These are phyloP conservation scores for Armadillidium nasatum DNA, from an alignment of 1,140 invertebrate species.

Conservation along the genomic window DNA sequence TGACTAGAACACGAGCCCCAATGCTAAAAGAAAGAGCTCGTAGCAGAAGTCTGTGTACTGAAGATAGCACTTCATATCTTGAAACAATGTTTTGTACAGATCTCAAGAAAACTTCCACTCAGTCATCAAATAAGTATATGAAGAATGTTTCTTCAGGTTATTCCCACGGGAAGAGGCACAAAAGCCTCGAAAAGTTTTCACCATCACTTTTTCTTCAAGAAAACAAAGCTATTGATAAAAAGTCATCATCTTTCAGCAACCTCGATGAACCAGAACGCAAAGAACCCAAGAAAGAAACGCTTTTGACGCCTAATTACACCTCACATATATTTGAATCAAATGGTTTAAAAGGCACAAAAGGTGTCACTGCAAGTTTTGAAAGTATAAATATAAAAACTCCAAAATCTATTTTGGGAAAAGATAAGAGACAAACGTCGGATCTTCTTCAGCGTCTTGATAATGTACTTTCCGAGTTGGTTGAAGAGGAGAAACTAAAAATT, in stretches of 20 bases:
- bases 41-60: neutral
- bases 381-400: neutral
- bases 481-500: neutral
- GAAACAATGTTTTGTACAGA: neutral
- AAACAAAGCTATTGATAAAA: neutral
- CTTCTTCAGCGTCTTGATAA: neutral
- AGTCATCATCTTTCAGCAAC: no score
- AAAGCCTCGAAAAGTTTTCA: neutral
- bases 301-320: neutral
- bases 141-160: neutral
- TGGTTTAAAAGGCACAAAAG: neutral
- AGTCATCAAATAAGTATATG: neutral
- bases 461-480: neutral
- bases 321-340: neutral
- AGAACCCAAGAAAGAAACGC: no score
- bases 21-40: neutral
- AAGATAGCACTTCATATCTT: neutral
- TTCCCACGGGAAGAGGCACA: no score
- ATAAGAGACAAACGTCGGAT: neutral
- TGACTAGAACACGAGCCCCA: neutral
- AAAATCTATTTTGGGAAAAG: neutral
- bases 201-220: neutral
- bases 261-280: no score
- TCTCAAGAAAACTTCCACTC: neutral
- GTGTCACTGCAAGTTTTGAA: neutral